Evolutionary conservation across 1,140 invertebrate genomes (phyloP), one percentile per base, ranked within the genome.

Genomic region (Meteorus sp.): DNA sequence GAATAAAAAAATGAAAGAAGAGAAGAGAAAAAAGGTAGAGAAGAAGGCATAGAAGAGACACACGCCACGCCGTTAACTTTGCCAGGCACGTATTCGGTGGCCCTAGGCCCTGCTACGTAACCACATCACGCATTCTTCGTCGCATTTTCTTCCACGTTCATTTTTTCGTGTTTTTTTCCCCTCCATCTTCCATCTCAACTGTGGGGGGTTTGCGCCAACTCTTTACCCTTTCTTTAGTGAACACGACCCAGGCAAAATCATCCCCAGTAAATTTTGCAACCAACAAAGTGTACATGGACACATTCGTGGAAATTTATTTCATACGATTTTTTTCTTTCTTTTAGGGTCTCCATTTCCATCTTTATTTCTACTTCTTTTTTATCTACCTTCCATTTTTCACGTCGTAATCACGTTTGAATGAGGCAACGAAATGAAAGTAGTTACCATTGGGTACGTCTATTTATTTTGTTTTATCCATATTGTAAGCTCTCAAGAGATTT

Each of bases 191-290:
- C 35, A n/a, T 8, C 11, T 11, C 15, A 39, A 4, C 35, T 11
- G 35, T n/a, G 35, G 15, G 35, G 35, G 35, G 8, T 39, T n/a
- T n/a, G n/a, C n/a, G 35, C 8, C 35, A 13, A n/a, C 13, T 39
- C 15, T 39, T 39, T 39, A 15, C 35, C 13, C 13, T 15, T 39
- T 13, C 8, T 13, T n/a, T n/a, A n/a, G n/a, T n/a, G n/a, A 39
- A 39, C 35, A 33, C 11, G 29, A 13, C 35, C 35, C 35, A 15
- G 15, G 35, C 35, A 54, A 59, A 61, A 56, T 59, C 56, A 55
- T 62, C 55, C 35, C 56, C 31, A 51, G 35, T 47, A 31, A 58
- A 35, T n/a, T 45, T 61, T 56, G 33, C 52, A 60, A 59, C 59
- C 59, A 51, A 37, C n/a, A n/a, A n/a, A n/a, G n/a, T n/a, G n/a